Conservation (phyloP, 2,888 invertebrate genomes). For the Cheilosia impressa region DNA sequence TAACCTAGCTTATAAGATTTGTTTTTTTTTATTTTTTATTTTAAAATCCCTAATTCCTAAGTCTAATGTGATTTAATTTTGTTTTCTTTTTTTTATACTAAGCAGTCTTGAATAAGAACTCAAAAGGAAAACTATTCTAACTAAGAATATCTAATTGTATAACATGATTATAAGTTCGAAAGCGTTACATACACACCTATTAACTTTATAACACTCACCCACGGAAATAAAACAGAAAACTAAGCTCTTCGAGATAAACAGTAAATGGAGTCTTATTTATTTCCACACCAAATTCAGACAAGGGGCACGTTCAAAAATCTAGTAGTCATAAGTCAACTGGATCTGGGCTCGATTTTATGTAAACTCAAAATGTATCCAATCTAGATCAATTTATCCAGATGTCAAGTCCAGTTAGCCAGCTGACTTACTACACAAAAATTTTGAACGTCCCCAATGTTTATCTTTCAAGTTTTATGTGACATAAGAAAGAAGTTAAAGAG, state of each 20-base stretch:
- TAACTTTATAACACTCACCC: slow-evolving; percentile 49
- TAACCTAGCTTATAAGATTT: slow-evolving; percentile 59
- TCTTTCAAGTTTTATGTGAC: no score
- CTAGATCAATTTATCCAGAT: no score
- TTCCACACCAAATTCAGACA: no score
- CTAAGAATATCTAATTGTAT: slow-evolving; percentile 18
- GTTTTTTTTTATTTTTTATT: slow-evolving; percentile 21
- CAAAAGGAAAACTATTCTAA: slow-evolving; percentile 16
- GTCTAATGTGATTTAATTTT: slow-evolving; percentile 61
- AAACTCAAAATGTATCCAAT: no score
- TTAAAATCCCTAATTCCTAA: slow-evolving; percentile 42
- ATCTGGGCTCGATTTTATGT: no score
- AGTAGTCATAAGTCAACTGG: no score
- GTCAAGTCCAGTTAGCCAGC: no score
- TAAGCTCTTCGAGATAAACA: neutral
- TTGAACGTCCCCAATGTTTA: no score
- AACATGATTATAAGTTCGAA: slow-evolving; percentile 17
- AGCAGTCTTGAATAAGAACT: slow-evolving; percentile 60
- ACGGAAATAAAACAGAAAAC: slow-evolving; percentile 23
- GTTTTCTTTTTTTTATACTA: slow-evolving; percentile 56
- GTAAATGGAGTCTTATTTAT: no score
- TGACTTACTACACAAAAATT: no score
- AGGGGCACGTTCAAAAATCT: no score
- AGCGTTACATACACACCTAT: slow-evolving; percentile 17
- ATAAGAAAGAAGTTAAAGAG: no score